Percentiles rank a stretch among this genome's conserved stretches.
Conservation (phyloP, 2,888 invertebrate genomes). For the Dione juno region DNA sequence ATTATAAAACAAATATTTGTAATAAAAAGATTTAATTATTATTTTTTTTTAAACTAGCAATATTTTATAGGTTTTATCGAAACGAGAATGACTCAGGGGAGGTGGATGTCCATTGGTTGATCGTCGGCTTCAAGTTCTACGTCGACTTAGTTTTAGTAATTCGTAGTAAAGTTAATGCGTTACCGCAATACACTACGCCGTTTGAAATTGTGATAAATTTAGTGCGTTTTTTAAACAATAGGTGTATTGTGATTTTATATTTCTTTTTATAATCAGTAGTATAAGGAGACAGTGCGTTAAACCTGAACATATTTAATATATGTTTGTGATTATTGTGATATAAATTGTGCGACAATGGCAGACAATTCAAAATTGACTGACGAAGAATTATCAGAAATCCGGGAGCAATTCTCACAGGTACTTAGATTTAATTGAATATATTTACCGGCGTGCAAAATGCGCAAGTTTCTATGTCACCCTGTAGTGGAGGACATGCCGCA, state of each 20-base stretch:
- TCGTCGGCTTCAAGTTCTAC: constrained; percentile 33
- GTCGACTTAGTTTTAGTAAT: constrained; percentile 45
- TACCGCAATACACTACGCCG: constrained; percentile 43
- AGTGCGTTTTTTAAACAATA: constrained; percentile 46
- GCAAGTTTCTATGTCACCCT: constrained; percentile 23
- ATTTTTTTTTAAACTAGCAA: constrained; percentile 32
- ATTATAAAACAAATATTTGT: not conserved
- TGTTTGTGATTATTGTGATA: constrained; percentile 74
- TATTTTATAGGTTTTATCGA: constrained; percentile 7
- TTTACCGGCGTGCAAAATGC: constrained; percentile 30
- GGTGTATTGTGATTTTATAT: constrained; percentile 58
- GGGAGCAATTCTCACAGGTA: constrained; percentile 90
- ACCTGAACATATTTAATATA: constrained; percentile 54
- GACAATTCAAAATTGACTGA: constrained; percentile 84
- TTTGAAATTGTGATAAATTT: constrained; percentile 46
- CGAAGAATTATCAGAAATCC: constrained; percentile 89
- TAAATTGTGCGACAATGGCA: constrained; percentile 73
- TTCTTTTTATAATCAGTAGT: constrained; percentile 53
- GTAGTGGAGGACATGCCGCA: constrained; percentile 23
- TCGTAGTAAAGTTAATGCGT: constrained; percentile 45
- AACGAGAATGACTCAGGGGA: constrained; percentile 35
- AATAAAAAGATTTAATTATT: not conserved
- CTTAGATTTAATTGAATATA: constrained; percentile 28
- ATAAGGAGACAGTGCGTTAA: constrained; percentile 54
- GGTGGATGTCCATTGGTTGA: constrained; percentile 35